phyloP scores from a whole-genome alignment of 37 sponge, comb jelly and placozoan genomes.

The Crambe crambe region DNA sequence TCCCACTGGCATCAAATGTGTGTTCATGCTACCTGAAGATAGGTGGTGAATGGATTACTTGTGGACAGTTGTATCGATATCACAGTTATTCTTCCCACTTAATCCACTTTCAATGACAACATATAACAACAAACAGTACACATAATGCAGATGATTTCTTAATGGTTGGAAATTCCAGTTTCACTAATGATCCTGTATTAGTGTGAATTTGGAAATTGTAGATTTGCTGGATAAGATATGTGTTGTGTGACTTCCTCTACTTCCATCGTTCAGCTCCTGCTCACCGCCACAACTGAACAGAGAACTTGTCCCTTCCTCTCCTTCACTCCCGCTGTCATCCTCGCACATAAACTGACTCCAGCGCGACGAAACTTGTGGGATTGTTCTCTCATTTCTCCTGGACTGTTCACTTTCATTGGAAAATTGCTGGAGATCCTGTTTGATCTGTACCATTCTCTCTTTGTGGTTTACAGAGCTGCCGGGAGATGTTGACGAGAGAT shows the following conservation, averaged over 20 bases:
- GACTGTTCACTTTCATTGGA: neutral
- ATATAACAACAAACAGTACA: too few relatives aligned
- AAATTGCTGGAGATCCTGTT: constrained; percentile 22
- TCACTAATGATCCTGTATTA: too few relatives aligned
- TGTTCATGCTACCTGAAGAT: constrained; percentile 53
- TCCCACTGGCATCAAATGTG: constrained; percentile 64
- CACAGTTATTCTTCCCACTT: neutral
- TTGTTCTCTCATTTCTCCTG: neutral
- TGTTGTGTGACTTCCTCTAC: neutral
- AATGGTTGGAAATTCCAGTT: too few relatives aligned
- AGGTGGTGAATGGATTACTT: constrained; percentile 17
- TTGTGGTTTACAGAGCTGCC: neutral
- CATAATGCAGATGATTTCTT: too few relatives aligned
- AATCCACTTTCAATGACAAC: too few relatives aligned
- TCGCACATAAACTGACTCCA: constrained; percentile 47
- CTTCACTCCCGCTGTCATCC: constrained; percentile 16
- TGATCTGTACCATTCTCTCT: constrained; percentile 20
- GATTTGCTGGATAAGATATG: neutral
- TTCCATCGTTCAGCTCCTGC: neutral
- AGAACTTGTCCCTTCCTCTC: neutral
- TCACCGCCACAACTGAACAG: neutral
- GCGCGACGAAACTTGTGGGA: constrained; percentile 15
- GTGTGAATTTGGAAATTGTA: neutral
- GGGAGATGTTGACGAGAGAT: neutral
- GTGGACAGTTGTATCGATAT: constrained; percentile 43